A percentile compares a stretch with the other conserved stretches of the same genome.
Conservation (phyloP, 2,113 vertebrate species). For the Emydura subglobosa region DNA sequence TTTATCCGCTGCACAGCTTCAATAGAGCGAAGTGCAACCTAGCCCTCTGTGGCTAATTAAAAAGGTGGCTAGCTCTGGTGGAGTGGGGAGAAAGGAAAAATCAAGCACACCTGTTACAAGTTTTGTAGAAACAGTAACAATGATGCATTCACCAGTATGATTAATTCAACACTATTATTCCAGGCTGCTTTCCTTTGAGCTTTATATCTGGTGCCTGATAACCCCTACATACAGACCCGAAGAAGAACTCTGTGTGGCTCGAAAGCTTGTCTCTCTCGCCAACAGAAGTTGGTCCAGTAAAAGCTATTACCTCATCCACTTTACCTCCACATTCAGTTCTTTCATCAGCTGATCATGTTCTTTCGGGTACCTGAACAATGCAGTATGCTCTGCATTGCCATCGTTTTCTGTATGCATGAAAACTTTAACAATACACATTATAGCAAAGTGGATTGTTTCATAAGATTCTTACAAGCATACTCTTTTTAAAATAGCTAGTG, state of each 20-base stretch:
- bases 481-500: background rate
- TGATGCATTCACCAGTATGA: background rate
- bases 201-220: background rate
- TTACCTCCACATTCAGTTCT: background rate
- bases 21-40: background rate
- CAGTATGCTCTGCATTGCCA: background rate
- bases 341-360: background rate
- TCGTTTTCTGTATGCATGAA: background rate
- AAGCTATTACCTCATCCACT: too few species aligned
- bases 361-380: background rate
- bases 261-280: too few species aligned
- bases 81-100: background rate
- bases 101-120: background rate
- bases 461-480: background rate
- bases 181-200: rapidly evolving
- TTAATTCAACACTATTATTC: background rate
- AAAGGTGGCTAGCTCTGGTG: rapidly evolving
- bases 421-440: background rate
- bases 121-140: background rate
- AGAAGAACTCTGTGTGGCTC: too few species aligned
- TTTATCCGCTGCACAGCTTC: background rate
- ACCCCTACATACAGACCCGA: background rate
- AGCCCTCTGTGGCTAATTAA: background rate
- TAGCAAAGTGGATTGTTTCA: background rate
- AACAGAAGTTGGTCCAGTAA: too few species aligned